Base-by-base conservation (phyloP, 2,797 vertebrate species). In the Benthosema pterotum region DNA sequence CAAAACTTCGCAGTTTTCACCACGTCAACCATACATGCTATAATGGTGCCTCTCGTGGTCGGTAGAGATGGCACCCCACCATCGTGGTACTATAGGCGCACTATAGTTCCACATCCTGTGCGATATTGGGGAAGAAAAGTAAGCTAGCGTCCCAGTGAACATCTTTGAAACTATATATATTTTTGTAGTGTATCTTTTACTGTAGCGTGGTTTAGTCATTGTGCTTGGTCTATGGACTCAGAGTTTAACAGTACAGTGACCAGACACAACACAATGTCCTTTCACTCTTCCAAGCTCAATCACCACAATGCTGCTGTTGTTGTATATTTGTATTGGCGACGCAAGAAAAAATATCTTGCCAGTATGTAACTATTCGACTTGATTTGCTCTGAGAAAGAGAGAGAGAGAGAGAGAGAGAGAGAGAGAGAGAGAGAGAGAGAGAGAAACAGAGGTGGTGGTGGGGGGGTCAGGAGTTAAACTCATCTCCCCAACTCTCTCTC, bases 401-500 rank as follows among this genome's bases (percentile, higher is more conserved):
- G 19, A 12, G 15, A 17, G 1, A 48, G 47, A n/a, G 13, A n/a
- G 47, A 50, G n/a, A 50, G 22, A 58, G 19, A 16, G 9, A 15
- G 46, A 28, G 22, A 60, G n/a, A 32, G 46, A 32, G 50, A 47
- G 55, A 25, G 18, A n/a, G 42, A 58, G 13, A 17, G 38, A 63
- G 38, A 52, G 59, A 59, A 45, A 71, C 63, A 63, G 67, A 48
- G 72, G 42, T 48, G 55, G 59, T 55, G 45, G 59, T 50, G n/a
- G 45, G 70, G 81, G 79, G 83, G 63, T 8, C 60, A 53, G 69
- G 57, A 82, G 85, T 88, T 86, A 79, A 84, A 80, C 87, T 89
- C 88, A 90, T 88, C 85, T 87, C 69, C 63, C 83, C 84, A 89
- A 79, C 86, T 75, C 72, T 45, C 54, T 54, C 25, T 54, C 46